Percentiles rank a stretch among this genome's conserved stretches.
These are phyloP conservation scores for Microctenopoma steveboyesi DNA, from an alignment of 2,797 vertebrate species.

Conservation along the genomic window DNA sequence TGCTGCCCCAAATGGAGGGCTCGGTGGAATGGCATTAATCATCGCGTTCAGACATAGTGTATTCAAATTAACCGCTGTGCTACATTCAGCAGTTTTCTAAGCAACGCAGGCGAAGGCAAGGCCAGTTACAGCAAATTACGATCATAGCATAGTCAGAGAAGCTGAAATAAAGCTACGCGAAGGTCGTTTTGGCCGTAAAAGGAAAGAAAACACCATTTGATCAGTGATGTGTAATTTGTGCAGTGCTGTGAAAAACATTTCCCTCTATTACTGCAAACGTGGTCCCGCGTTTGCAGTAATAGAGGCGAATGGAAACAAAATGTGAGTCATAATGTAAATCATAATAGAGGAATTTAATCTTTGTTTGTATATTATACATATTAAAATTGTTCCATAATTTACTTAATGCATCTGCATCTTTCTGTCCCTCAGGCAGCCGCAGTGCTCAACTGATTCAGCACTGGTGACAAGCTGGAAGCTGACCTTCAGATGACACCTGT, in stretches of 20 bases:
- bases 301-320: neutral
- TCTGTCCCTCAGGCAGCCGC: too few relatives aligned
- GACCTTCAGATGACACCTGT: neutral
- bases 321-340: too few relatives aligned
- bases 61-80: neutral
- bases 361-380: neutral
- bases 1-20: neutral
- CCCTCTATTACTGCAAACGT: neutral
- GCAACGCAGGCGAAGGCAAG: neutral
- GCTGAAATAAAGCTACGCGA: neutral
- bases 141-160: neutral
- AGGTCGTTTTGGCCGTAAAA: neutral
- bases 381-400: neutral
- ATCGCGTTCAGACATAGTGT: neutral
- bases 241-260: neutral
- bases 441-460: neutral
- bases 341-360: neutral
- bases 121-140: neutral
- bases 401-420: too few relatives aligned
- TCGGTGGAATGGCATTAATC: neutral
- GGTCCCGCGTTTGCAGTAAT: neutral
- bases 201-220: neutral
- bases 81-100: neutral
- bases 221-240: neutral
- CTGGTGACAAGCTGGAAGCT: neutral